These are phyloP conservation scores for Schizaphis graminum DNA, from an alignment of 2,888 invertebrate species.

Conservation along the genomic window DNA sequence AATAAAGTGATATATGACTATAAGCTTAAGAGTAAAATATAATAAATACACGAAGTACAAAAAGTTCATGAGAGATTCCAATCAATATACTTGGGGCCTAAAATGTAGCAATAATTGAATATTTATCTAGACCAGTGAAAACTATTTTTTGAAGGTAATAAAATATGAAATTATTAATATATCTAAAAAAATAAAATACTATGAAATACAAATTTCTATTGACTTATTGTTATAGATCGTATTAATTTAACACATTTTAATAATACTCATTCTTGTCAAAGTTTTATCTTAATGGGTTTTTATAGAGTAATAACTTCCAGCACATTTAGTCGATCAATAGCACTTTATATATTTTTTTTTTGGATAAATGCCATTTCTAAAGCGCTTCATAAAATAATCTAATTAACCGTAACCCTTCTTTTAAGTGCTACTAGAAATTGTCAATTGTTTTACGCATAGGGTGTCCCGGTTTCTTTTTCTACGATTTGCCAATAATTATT, in stretches of 20 bases:
- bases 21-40: background rate
- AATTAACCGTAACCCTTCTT: conserved; percentile 56
- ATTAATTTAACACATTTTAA: background rate
- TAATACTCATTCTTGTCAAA: background rate
- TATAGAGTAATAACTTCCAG: conserved; percentile 51
- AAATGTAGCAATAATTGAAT: background rate
- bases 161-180: background rate
- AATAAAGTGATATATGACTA: background rate
- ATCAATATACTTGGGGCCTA: background rate
- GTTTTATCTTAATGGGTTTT: background rate
- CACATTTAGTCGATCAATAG: conserved; percentile 58
- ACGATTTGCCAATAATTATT: conserved; percentile 17
- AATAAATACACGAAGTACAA: background rate
- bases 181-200: background rate
- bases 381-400: conserved; percentile 52
- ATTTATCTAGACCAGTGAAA: background rate
- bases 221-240: conserved; percentile 11
- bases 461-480: background rate
- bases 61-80: background rate
- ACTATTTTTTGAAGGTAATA: background rate
- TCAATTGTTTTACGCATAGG: background rate
- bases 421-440: conserved; percentile 29
- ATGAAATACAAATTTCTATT: background rate
- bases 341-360: conserved; percentile 27
- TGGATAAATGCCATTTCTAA: conserved; percentile 38